phyloP scores from a whole-genome alignment of 2,888 invertebrate genomes.

The Pemphredon lugubris region DNA sequence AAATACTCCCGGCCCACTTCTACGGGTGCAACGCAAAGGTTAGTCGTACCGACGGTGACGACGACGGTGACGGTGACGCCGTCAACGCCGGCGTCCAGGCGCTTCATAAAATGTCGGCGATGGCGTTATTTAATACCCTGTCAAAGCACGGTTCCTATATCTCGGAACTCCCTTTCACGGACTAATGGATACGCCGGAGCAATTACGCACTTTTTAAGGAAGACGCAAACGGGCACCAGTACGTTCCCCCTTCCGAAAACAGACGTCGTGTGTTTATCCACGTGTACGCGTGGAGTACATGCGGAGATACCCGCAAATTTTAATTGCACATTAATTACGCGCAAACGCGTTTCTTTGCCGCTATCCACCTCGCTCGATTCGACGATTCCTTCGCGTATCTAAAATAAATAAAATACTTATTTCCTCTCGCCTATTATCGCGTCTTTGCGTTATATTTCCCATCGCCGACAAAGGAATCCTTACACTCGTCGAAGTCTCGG shows the following conservation, averaged over 20 bases:
- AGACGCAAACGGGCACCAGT: too few species aligned
- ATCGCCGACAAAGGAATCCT: too few species aligned
- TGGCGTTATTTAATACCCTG: constrained; percentile 39
- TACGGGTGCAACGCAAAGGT: constrained; percentile 38
- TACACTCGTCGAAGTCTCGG: too few species aligned
- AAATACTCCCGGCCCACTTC: constrained; percentile 68
- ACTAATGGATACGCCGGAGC: constrained; percentile 17
- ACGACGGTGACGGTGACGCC: too few species aligned
- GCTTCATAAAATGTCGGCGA: constrained; percentile 10
- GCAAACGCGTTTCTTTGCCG: background rate
- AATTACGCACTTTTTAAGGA: constrained; percentile 19
- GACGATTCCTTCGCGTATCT: too few species aligned
- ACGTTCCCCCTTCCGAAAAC: background rate
- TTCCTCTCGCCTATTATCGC: too few species aligned
- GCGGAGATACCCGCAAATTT: constrained; percentile 1
- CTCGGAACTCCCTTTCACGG: constrained; percentile 7
- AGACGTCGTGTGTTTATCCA: too few species aligned
- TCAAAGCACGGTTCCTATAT: constrained; percentile 31
- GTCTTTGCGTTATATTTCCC: too few species aligned
- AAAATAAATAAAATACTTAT: too few species aligned
- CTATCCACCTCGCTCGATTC: too few species aligned
- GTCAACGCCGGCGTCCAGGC: constrained; percentile 15
- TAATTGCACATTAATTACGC: constrained; percentile 16
- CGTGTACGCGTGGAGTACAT: too few species aligned
- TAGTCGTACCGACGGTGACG: constrained; percentile 21